Evolutionary conservation across 30 jellyfish, hydroid and myxozoan species (phyloP).

Genomic region (Aurelia sp.): DNA sequence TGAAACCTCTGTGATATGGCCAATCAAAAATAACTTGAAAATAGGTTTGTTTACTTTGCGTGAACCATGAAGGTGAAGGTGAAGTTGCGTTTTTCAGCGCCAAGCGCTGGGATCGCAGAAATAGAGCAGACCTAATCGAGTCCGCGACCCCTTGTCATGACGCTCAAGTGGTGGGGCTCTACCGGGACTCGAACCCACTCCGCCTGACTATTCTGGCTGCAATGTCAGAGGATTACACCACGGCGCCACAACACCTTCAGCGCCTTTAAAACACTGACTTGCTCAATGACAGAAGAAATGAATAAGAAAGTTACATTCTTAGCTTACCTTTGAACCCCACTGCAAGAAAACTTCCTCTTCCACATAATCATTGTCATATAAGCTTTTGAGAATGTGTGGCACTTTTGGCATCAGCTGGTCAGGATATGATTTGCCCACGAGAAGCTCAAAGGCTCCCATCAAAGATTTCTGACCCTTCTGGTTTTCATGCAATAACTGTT

Average conservation of each 20-base stretch:
- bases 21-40: background rate
- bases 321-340: constrained; percentile 95
- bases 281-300: background rate
- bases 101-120: no score
- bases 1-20: no score
- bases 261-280: background rate
- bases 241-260: no score
- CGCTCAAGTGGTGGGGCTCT: no score
- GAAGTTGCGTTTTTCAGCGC: no score
- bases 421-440: constrained; percentile 90
- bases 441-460: constrained; percentile 96
- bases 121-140: no score
- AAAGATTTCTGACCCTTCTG: constrained; percentile 96
- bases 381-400: constrained; percentile 83
- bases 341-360: constrained; percentile 97
- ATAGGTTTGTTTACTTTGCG: background rate
- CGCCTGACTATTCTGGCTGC: no score
- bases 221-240: no score
- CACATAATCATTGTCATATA: constrained; percentile 91
- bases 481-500: constrained; percentile 76
- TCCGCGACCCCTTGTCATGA: no score
- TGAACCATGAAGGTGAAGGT: no score
- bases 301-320: background rate
- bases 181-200: no score
- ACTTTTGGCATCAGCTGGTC: constrained; percentile 92